These are phyloP conservation scores for Eupeodes luniger DNA, from an alignment of 2,888 invertebrate species.

Conservation along the genomic window DNA sequence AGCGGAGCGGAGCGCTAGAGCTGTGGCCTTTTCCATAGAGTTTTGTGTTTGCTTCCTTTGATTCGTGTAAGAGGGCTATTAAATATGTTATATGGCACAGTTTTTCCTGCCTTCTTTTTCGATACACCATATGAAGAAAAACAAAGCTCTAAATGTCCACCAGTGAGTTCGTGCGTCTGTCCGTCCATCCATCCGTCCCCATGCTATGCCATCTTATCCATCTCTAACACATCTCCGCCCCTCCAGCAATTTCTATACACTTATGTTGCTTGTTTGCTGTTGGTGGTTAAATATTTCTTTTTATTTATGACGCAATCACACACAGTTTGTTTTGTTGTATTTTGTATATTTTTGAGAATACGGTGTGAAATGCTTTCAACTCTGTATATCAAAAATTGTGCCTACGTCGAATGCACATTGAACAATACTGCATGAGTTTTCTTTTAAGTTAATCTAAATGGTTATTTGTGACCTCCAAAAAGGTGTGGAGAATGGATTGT, in stretches of 20 bases:
- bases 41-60: conserved; percentile 57
- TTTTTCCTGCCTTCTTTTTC: conserved; percentile 28
- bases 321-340: neutral
- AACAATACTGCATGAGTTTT: conserved; percentile 19
- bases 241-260: conserved; percentile 16
- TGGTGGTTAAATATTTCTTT: conserved; percentile 36
- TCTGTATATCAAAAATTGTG: conserved; percentile 5
- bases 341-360: conserved; percentile 12
- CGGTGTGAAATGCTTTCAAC: neutral
- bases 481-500: conserved; percentile 59
- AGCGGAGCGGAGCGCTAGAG: neutral
- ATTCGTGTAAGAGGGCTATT: conserved; percentile 58
- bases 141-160: conserved; percentile 23
- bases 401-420: neutral
- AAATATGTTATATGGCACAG: conserved; percentile 45
- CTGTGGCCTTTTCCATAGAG: conserved; percentile 43
- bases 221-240: conserved; percentile 26
- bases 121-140: neutral
- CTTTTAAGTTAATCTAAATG: conserved; percentile 47
- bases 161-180: neutral
- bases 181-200: neutral
- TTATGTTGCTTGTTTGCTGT: conserved; percentile 46
- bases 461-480: conserved; percentile 60
- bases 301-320: conserved; percentile 37
- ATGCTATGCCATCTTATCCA: conserved; percentile 7